Evolutionary conservation across 2,888 invertebrate species (phyloP), one percentile per base, ranked within the genome.

Genomic region (Embidobia sp.): DNA sequence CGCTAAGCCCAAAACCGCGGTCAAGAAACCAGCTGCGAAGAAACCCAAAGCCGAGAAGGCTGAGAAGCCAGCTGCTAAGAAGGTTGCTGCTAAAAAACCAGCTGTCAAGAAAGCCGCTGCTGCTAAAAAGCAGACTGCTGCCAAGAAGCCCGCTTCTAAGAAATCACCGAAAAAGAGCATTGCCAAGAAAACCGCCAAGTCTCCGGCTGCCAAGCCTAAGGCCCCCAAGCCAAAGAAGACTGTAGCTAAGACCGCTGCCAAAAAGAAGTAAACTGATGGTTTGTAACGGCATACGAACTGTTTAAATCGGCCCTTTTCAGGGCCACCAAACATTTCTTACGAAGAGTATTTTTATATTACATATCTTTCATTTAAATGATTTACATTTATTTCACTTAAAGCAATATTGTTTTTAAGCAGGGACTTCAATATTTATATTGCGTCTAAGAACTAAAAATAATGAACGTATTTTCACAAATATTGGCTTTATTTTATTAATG

Each of bases 181-280:
- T 1, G 37, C 27, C 0, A 67, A 67, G 37, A 67, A 48, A 22
- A 48, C 18, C n/a, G 33, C 49, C 0, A 81, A 80, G 26, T 61
- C 75, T 4, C 77, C 81, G 0, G 67, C 46, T 3, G 67, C 75
- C 1, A 80, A 82, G 40, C 78, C 79, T 0, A 82, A 79, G 26
- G 55, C 78, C 8, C 81, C 80, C 0, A 82, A 82, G 37, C 75
- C 79, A 1, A 81, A 80, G 35, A 80, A 74, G 35, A 55, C 67
- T 8, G 44, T 64, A n/a, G 44, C 64, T 35, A 31, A 67, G 29
- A 13, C 35, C 15, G 46, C 55, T 0, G 13, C 46, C 1, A 66
- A 66, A 16, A 66, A 66, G 19, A 66, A 64, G 22, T 64, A 18
- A 44, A 11, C 10, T 3, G 33, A 33, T 29, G 10, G 11, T 33